Conservation (phyloP, 2,113 vertebrate genomes). For the Grantiella picta region DNA sequence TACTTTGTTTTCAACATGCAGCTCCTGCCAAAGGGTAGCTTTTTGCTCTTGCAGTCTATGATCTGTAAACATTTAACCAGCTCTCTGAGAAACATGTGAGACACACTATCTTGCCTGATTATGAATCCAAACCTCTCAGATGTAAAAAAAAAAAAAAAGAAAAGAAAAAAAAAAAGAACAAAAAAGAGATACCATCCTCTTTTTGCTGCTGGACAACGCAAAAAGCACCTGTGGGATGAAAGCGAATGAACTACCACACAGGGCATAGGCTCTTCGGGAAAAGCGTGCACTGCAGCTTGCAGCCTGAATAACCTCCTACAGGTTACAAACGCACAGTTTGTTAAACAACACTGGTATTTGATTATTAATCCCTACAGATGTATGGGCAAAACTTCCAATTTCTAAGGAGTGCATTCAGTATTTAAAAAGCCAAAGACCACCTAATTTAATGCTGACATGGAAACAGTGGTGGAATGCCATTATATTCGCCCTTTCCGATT, state of each 20-base stretch:
- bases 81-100: slow-evolving; percentile 19
- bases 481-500: neutral
- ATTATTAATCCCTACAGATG: neutral
- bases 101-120: neutral
- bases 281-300: neutral
- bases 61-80: slow-evolving; percentile 49
- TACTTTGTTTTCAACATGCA: slow-evolving; percentile 37
- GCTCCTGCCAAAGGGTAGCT: slow-evolving; percentile 38
- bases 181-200: neutral
- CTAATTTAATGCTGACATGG: neutral
- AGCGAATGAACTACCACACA: neutral
- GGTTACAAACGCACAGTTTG: neutral
- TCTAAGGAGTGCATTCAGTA: neutral
- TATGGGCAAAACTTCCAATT: neutral
- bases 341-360: neutral
- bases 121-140: slow-evolving; percentile 9
- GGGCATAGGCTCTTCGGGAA: neutral
- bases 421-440: neutral
- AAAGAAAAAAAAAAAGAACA: neutral
- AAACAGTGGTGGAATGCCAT: neutral
- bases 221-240: slow-evolving; percentile 44
- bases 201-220: slow-evolving; percentile 1
- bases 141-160: neutral
- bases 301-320: slow-evolving; percentile 9
- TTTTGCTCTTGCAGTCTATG: slow-evolving; percentile 6